Evolutionary conservation across 2,797 vertebrate genomes (phyloP), one percentile per base, ranked within the genome.

Genomic region (Parotocinclus haroldoi): DNA sequence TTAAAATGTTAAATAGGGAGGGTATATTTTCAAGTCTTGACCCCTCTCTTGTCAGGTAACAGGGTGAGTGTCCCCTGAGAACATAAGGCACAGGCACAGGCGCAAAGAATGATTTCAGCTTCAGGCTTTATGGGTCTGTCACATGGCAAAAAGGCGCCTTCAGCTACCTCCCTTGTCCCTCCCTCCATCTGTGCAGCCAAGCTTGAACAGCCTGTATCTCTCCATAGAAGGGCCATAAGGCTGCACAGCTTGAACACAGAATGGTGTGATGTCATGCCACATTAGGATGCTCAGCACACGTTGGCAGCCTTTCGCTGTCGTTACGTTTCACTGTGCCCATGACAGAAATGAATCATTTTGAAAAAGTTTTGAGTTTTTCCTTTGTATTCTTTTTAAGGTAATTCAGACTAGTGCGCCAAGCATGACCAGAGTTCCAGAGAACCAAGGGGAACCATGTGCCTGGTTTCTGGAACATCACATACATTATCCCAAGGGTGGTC

Each of bases 191-290:
- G 73, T 68, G 62, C 65, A 74, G 70, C 12, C 54, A 63, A 68
- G 68, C 73, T 58, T 73, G 73, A 68, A 68, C 68, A 64, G 70
- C 70, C 59, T 50, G 71, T 52, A 60, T 65, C 63, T 75, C 58
- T 76, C 70, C 78, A 72, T 76, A 66, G 68, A 71, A 55, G 57
- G 72, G 72, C 74, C 80, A 81, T 78, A 79, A 77, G 78, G 78
- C 77, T 66, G 70, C 80, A 72, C 80, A 81, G 80, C 80, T 71
- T 79, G 80, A 77, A 56, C 57, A 57, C 59, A 45, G 76, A 73
- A 70, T 65, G 70, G 72, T 78, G 78, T 58, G 54, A 81, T 79
- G 63, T 76, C 76, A 76, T 68, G 69, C 68, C 60, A 72, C 76
- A 71, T 77, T 74, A 75, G 74, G 72, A 80, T 75, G 68, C 63